phyloP scores from a whole-genome alignment of 2,113 vertebrate species.

The Alectura lathami region DNA sequence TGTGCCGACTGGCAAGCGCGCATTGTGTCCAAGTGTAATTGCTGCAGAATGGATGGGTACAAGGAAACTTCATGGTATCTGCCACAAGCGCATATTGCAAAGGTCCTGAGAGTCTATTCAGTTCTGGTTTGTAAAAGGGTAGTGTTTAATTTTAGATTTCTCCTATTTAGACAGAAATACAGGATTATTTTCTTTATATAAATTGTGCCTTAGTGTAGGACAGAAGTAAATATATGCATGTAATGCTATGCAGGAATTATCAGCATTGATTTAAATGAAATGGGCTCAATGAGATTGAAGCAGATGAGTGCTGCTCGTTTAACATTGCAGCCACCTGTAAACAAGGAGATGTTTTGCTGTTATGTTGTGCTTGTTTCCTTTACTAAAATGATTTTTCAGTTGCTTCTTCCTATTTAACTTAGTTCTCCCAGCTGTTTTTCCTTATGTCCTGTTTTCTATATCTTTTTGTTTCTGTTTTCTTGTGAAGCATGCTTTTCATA shows the following conservation, averaged over 20 bases:
- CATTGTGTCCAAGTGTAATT: neutral
- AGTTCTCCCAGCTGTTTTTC: neutral
- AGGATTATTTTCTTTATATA: neutral
- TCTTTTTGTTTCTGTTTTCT: neutral
- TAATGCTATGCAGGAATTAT: neutral
- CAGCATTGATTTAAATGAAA: neutral
- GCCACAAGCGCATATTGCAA: neutral
- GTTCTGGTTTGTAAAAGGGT: neutral
- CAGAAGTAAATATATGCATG: neutral
- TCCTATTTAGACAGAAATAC: neutral
- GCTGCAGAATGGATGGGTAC: neutral
- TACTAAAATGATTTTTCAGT: neutral
- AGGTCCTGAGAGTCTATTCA: neutral
- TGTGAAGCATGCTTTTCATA: neutral
- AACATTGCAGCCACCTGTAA: neutral
- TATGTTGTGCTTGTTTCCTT: neutral
- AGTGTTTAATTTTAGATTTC: neutral
- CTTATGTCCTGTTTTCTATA: neutral
- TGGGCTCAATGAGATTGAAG: neutral
- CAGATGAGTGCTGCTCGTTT: neutral
- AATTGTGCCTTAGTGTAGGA: neutral
- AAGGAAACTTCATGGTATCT: neutral
- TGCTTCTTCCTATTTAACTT: neutral
- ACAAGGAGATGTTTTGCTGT: neutral
- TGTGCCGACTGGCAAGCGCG: neutral